Evolutionary conservation across 2,888 invertebrate species (phyloP).

Genomic region (Cremastobaeus sp.): DNA sequence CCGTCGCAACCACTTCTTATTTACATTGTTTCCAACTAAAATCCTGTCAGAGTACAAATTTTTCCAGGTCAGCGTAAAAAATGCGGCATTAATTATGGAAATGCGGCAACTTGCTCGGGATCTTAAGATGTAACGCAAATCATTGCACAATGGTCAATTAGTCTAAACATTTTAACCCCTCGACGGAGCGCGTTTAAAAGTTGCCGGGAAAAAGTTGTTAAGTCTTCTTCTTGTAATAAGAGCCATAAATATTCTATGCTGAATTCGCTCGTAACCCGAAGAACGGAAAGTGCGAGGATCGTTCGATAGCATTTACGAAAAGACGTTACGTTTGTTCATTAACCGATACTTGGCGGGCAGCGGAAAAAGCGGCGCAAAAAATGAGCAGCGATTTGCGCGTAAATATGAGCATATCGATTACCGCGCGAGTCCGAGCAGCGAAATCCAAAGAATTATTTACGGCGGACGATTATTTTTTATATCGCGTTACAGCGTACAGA

Average conservation of each 20-base stretch:
- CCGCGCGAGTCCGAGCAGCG: too few species aligned
- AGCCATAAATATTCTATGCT: conserved; percentile 28
- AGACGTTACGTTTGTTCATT: too few species aligned
- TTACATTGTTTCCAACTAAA: conserved; percentile 50
- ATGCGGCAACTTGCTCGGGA: conserved; percentile 34
- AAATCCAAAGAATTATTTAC: too few species aligned
- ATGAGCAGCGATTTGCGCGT: too few species aligned
- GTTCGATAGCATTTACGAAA: too few species aligned
- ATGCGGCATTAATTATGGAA: conserved; percentile 56
- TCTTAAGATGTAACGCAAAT: conserved; percentile 40
- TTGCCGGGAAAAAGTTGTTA: conserved; percentile 38
- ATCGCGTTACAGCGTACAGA: too few species aligned
- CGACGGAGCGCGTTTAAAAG: conserved; percentile 26
- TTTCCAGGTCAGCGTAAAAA: conserved; percentile 54
- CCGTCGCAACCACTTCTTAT: conserved; percentile 50
- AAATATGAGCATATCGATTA: too few species aligned
- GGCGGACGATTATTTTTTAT: too few species aligned
- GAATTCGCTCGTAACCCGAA: conserved; percentile 17
- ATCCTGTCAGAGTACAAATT: conserved; percentile 46
- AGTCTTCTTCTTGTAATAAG: conserved; percentile 16
- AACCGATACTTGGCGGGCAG: too few species aligned
- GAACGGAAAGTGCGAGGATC: too few species aligned
- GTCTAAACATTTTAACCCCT: conserved; percentile 43
- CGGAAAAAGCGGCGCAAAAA: too few species aligned
- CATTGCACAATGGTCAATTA: conserved; percentile 53